Base-by-base conservation (phyloP, 1,140 invertebrate genomes). In the Zaprionus inermis region DNA sequence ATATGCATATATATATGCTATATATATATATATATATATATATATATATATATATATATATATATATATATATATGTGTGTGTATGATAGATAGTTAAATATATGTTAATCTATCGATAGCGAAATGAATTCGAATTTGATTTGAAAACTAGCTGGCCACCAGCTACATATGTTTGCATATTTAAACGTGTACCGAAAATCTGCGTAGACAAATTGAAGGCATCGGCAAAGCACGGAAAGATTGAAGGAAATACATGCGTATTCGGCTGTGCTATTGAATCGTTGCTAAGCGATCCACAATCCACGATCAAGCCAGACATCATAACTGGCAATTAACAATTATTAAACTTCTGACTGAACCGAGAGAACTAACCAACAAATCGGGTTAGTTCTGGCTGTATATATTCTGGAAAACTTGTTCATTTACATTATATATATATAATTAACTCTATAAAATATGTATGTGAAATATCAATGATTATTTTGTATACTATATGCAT, bases 41-140 rank as follows among this genome's bases (percentile, higher is more conserved):
- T n/a, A n/a, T n/a, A n/a, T n/a, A 5, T 5, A 28, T 28, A 28
- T 4, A 28, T 28, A 28, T 28, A 24, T 4, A 4, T n/a, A 58
- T 24, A 28, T 6, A 3, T 28, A 28, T 3, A 2, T 28, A 28
- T 6, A 28, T 28, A 6, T 49, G 5, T 49, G 5, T 22, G 7
- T 10, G 44, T 5, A 1, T 6, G 18, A 16, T 49, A 32, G 30
- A 16, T 9, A 16, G n/a, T 16, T 16, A 5, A 9, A 44, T 9
- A 16, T 28, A 30, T 22, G 24, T 14, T 28, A 28, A 28, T 28
- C 24, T 28, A 2, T 54, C 20, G 24, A 54, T 28, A 30, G 24
- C 18, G 10, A 46, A 46, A 46, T 46, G 44, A 46, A 46, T 46
- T 46, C n/a, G 10, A 46, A 46, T 46, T 46, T 10, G 10, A 46